phyloP scores from a whole-genome alignment of 2,888 invertebrate genomes.

The Clivina fossor region DNA sequence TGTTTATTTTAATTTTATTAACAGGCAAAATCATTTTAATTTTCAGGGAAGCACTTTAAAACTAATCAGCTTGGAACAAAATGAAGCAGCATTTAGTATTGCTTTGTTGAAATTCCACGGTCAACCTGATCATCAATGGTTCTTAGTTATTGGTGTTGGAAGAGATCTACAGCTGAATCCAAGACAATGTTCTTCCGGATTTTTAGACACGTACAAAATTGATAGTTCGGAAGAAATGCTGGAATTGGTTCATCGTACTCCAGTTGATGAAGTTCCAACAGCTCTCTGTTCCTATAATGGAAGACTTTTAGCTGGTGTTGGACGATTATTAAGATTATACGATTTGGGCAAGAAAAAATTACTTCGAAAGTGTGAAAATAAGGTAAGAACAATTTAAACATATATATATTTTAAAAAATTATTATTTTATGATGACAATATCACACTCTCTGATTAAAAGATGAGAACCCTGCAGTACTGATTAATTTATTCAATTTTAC shows the following conservation, averaged over 20 bases:
- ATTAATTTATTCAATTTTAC: slow-evolving; percentile 35
- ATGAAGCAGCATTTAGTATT: slow-evolving; percentile 92
- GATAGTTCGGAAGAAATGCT: slow-evolving; percentile 79
- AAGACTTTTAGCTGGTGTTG: slow-evolving; percentile 87
- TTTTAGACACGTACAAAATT: slow-evolving; percentile 82
- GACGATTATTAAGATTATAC: slow-evolving; percentile 87
- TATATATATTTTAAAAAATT: slow-evolving; percentile 1
- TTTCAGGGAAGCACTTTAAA: slow-evolving; percentile 70
- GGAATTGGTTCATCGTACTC: slow-evolving; percentile 92
- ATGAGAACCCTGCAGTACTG: slow-evolving; percentile 50
- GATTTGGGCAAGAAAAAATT: slow-evolving; percentile 97
- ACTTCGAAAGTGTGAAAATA: slow-evolving; percentile 96
- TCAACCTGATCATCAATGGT: slow-evolving; percentile 52
- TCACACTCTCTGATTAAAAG: slow-evolving; percentile 37
- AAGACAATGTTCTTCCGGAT: slow-evolving; percentile 77
- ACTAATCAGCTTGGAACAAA: slow-evolving; percentile 84
- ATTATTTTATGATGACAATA: slow-evolving; percentile 35
- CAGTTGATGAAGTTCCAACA: slow-evolving; percentile 81
- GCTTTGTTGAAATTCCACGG: slow-evolving; percentile 61
- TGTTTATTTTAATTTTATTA: too few relatives aligned
- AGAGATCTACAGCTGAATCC: slow-evolving; percentile 90
- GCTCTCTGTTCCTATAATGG: slow-evolving; percentile 92
- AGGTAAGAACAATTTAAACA: slow-evolving; percentile 55
- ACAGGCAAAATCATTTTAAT: too few relatives aligned
- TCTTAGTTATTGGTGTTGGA: slow-evolving; percentile 87